phyloP scores from a whole-genome alignment of 2,888 invertebrate genomes.

The Pristionchus mayeri region DNA sequence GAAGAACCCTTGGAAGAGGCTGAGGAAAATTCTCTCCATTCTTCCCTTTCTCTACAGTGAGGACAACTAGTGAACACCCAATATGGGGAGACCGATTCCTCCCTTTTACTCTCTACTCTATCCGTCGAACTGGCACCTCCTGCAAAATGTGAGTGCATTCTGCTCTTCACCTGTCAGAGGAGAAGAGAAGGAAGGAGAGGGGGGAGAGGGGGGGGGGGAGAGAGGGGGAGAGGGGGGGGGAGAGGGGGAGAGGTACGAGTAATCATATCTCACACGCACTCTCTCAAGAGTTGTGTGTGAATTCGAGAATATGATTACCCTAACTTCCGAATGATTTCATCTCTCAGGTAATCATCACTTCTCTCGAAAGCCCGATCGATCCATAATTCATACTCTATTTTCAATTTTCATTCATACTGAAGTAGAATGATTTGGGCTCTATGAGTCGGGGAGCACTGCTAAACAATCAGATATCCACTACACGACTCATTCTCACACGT shows the following conservation, averaged over 20 bases:
- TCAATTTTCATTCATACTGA: neutral
- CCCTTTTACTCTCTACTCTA: too few species aligned
- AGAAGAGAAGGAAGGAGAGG: too few species aligned
- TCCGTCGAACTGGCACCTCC: neutral
- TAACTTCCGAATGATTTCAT: neutral
- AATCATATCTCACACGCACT: neutral
- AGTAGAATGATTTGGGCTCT: neutral
- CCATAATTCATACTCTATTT: neutral
- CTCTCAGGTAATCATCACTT: neutral
- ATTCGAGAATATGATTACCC: neutral
- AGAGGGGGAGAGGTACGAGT: neutral
- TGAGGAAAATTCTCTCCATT: too few species aligned
- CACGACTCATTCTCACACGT: neutral
- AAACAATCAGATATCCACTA: neutral
- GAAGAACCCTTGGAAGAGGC: too few species aligned
- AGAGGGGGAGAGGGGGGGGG: neutral
- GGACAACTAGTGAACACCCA: too few species aligned
- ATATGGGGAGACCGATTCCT: too few species aligned
- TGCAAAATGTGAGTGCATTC: neutral
- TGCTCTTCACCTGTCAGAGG: constrained; percentile 32
- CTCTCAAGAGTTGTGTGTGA: neutral
- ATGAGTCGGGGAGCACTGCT: neutral
- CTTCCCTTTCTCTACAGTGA: too few species aligned
- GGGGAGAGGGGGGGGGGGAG: neutral
- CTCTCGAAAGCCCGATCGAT: neutral